Evolutionary conservation across 35 echinoderm and acorn worm genomes (phyloP).

Genomic region (Lytechinus variegatus): DNA sequence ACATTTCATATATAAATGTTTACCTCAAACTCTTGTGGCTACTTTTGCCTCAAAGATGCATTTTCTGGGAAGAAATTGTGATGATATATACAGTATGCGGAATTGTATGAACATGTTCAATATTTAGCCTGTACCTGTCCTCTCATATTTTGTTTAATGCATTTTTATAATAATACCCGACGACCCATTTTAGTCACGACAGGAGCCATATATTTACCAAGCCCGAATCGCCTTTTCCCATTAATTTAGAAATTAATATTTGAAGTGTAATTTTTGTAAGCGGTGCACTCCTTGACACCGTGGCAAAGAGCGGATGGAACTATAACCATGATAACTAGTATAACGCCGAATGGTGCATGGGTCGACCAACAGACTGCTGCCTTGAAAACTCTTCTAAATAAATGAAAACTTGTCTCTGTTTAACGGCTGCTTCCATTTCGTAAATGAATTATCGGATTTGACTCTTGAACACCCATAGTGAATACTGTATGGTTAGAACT

Average conservation of each 20-base stretch:
- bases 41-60: too few relatives aligned
- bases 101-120: neutral
- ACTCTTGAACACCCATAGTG: neutral
- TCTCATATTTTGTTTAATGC: neutral
- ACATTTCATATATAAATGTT: too few relatives aligned
- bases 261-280: neutral
- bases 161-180: neutral
- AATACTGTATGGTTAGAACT: neutral
- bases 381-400: neutral
- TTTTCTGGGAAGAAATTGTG: too few relatives aligned
- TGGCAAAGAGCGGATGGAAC: neutral
- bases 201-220: neutral
- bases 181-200: neutral
- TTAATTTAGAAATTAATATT: slow-evolving; percentile 2
- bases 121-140: neutral
- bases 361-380: neutral
- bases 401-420: neutral
- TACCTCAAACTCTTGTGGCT: too few relatives aligned
- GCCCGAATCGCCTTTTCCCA: neutral
- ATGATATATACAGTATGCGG: too few relatives aligned
- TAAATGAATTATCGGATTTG: neutral
- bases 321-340: too few relatives aligned
- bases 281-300: neutral
- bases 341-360: neutral
- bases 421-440: neutral